Evolutionary conservation across 2,797 vertebrate species (phyloP), one percentile per base, ranked within the genome.

Genomic region (Myoxocephalus aenaeus): DNA sequence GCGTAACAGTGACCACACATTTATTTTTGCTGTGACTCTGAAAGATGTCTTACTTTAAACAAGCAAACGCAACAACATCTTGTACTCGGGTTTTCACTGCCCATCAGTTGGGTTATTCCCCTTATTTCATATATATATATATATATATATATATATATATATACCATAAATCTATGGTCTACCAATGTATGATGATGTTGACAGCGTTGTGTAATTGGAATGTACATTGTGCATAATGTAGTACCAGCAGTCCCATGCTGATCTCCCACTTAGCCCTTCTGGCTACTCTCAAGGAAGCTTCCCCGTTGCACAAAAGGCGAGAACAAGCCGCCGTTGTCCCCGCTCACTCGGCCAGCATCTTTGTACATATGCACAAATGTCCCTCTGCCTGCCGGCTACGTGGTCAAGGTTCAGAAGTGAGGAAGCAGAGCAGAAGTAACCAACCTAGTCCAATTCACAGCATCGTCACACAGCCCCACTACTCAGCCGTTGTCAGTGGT

Each of bases 391-490:
- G 77, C 83, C 77, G 81, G 87, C 87, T 87, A 87, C 74, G 59
- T 82, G 86, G 78, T 81, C 77, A 80, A 77, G 83, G 82, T 92
- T 93, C 91, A 92, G 86, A 93, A 92, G 80, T 90, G 87, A 91
- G 88, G 90, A 93, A 93, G 87, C 90, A 86, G 93, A 93, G 92
- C 91, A 91, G 92, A 94, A 95, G 83, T 91, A 92, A 92, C 77
- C 82, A 76, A 86, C 63, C 65, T 48, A 67, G 85, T 85, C 79
- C 85, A 79, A 76, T 78, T 83, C 67, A 86, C 73, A 85, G 61
- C 80, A 58, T 73, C 76, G 42, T 65, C 71, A 73, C 82, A 84
- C 79, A 79, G 73, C 62, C 68, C 70, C 42, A 57, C 56, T 68
- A 51, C 81, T 85, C 79, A 75, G 65, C 54, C 9, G 27, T 27